Percentiles rank a stretch among this genome's conserved stretches.
Conservation (phyloP, 2,797 vertebrate species). For the Cyclura pinguis region DNA sequence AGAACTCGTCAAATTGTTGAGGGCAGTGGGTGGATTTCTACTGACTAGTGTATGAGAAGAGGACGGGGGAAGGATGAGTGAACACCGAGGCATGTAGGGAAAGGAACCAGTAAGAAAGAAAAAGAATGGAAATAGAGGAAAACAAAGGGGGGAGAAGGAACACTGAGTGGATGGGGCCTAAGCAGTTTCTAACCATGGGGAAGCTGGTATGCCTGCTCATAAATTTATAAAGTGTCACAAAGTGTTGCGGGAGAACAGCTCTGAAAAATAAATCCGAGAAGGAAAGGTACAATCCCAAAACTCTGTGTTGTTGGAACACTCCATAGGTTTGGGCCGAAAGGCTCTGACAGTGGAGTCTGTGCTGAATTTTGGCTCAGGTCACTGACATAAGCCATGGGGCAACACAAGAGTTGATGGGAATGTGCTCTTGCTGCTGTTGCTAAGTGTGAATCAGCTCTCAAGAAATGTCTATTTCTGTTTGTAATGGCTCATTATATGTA, state of each 20-base stretch:
- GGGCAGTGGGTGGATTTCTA: neutral
- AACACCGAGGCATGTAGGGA: neutral
- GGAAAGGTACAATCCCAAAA: too few relatives aligned
- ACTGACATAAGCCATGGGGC: neutral
- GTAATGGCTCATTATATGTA: constrained; percentile 35
- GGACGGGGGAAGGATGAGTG: neutral
- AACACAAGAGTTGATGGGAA: neutral
- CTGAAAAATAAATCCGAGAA: neutral
- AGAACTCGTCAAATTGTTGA: neutral
- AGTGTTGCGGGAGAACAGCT: neutral
- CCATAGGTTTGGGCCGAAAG: neutral
- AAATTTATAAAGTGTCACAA: neutral
- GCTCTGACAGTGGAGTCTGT: neutral
- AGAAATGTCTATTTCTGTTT: neutral
- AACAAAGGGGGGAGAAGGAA: neutral
- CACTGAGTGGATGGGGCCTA: neutral
- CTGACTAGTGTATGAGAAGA: neutral
- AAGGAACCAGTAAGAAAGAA: neutral
- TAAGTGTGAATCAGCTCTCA: neutral
- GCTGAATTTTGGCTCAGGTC: neutral
- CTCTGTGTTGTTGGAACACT: neutral
- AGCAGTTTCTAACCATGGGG: neutral
- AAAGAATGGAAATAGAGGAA: neutral
- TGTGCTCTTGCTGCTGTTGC: neutral
- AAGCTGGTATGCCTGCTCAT: neutral